phyloP scores from a whole-genome alignment of 2,113 vertebrate species.

The Microtus oregoni region DNA sequence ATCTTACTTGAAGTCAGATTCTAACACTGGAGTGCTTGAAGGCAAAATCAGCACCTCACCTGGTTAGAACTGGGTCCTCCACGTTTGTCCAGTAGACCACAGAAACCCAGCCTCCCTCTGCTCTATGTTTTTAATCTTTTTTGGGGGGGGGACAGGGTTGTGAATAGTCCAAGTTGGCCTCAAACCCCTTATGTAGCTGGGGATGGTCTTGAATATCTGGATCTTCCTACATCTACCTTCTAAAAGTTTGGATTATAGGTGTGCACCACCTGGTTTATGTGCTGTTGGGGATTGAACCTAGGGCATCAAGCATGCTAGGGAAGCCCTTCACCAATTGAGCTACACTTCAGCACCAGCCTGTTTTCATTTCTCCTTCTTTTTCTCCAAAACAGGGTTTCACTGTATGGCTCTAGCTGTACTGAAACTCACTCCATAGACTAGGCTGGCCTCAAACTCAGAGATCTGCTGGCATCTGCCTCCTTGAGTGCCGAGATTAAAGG shows the following conservation, averaged over 20 bases:
- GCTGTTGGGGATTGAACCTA: neutral
- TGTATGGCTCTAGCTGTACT: neutral
- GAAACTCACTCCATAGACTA: neutral
- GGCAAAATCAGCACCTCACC: neutral
- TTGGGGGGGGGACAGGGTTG: neutral
- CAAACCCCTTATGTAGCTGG: no score
- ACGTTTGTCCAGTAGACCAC: neutral
- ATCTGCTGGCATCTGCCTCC: neutral
- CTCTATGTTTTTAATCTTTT: neutral
- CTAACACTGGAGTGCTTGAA: neutral
- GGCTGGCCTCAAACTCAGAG: neutral
- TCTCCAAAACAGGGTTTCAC: neutral
- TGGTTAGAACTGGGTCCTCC: neutral
- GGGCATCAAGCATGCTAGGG: neutral
- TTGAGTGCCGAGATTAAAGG: neutral
- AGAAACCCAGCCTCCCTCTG: neutral
- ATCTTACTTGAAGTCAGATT: neutral
- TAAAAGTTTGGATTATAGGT: neutral
- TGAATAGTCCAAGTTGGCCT: neutral
- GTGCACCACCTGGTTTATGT: neutral
- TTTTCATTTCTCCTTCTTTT: neutral
- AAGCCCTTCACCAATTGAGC: neutral
- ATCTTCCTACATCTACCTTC: neutral
- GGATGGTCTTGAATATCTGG: neutral
- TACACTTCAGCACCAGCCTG: neutral